These are phyloP conservation scores for Parauchenoglanis ngamensis DNA, from an alignment of 2,797 vertebrate species.

Conservation along the genomic window DNA sequence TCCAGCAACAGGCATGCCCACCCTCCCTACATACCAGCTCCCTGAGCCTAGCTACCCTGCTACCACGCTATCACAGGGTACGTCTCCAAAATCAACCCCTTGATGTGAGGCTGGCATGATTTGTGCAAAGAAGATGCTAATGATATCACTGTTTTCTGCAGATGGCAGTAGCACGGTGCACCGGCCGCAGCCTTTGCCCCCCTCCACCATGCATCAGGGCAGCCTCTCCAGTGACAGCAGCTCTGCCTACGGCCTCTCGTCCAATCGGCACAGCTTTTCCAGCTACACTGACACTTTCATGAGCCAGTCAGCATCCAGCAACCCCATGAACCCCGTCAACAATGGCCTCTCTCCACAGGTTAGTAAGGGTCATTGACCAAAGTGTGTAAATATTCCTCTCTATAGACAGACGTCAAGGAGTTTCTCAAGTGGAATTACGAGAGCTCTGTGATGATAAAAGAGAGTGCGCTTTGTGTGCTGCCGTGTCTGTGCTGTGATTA, in stretches of 20 bases:
- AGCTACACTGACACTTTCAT: constrained; percentile 95
- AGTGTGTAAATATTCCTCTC: constrained; percentile 57
- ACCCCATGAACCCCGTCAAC: constrained; percentile 92
- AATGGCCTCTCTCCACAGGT: constrained; percentile 95
- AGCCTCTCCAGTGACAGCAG: constrained; percentile 77
- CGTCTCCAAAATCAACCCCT: constrained; percentile 13
- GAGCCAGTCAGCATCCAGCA: constrained; percentile 83
- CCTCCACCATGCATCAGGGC: constrained; percentile 92
- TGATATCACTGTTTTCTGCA: constrained; percentile 60
- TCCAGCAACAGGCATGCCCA: constrained; percentile 88
- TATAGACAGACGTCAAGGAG: constrained; percentile 53
- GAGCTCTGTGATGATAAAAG: constrained; percentile 53
- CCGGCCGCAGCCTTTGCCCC: constrained; percentile 91
- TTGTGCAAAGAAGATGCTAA: not conserved
- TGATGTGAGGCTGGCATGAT: not conserved
- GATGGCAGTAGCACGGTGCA: constrained; percentile 87
- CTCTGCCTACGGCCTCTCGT: constrained; percentile 84
- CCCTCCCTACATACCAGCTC: constrained; percentile 91
- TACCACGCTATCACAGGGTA: constrained; percentile 88
- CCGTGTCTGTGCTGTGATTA: constrained; percentile 48
- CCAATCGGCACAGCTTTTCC: constrained; percentile 88
- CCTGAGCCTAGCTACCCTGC: constrained; percentile 85
- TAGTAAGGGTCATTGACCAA: constrained; percentile 62
- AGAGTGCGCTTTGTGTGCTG: constrained; percentile 49
- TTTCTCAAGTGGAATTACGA: constrained; percentile 61